Percentiles rank a stretch among this genome's conserved stretches.
Evolutionary conservation across 2,113 vertebrate species (phyloP).

Genomic region (Esox niger): DNA sequence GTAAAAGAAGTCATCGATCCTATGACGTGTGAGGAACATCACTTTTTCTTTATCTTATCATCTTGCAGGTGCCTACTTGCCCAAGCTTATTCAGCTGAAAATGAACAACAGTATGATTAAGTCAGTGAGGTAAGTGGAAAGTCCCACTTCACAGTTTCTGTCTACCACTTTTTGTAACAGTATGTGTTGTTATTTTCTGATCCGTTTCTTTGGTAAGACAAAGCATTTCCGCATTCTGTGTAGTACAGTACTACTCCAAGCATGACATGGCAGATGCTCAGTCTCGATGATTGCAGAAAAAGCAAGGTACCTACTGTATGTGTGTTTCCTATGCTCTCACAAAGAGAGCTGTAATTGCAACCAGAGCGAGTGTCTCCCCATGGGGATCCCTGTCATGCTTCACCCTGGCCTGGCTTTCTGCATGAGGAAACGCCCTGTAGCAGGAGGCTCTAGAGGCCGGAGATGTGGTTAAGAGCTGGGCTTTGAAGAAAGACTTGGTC

Average conservation of each 20-base stretch:
- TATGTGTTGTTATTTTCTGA: constrained; percentile 2
- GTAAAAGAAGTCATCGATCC: constrained; percentile 11
- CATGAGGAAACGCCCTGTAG: constrained; percentile 8
- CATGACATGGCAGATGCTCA: neutral
- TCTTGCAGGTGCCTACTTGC: constrained; percentile 82
- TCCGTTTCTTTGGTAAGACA: no score
- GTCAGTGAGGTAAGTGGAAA: constrained; percentile 83
- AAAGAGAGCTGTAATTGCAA: constrained; percentile 29
- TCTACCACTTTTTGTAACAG: constrained; percentile 13
- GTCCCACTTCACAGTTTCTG: neutral
- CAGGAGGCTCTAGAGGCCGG: neutral
- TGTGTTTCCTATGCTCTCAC: neutral
- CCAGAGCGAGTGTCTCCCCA: neutral
- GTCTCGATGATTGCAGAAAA: neutral
- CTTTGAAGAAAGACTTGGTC: constrained; percentile 11
- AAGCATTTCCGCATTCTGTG: neutral
- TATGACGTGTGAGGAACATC: constrained; percentile 15
- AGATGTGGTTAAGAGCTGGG: constrained; percentile 1
- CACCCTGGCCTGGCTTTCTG: constrained; percentile 9
- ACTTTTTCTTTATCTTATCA: constrained; percentile 37
- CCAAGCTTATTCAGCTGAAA: constrained; percentile 85
- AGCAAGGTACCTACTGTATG: neutral
- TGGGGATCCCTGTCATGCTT: constrained; percentile 15
- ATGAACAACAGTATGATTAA: constrained; percentile 85
- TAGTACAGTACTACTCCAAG: neutral